Evolutionary conservation across 2,113 vertebrate species (phyloP), one percentile per base, ranked within the genome.

Genomic region (Neogale vison): DNA sequence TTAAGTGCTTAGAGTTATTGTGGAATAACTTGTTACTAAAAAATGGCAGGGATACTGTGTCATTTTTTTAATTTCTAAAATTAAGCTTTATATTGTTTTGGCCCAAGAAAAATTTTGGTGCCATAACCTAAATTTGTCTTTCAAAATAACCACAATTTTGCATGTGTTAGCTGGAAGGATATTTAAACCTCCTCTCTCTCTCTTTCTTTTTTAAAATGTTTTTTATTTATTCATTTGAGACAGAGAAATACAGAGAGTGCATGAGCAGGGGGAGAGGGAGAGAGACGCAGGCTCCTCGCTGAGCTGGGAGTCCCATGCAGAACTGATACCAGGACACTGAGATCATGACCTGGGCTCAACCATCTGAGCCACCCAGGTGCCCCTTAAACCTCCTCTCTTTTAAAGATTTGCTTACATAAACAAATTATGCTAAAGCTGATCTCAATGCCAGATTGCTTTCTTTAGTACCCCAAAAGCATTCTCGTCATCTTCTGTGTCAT

Each of bases 51-150:
- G 36, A 39, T 88, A 87, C 81, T 88, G 6, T 71, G 5, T 88
- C 18, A 82, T 69, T 95, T 93, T 93, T 52, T 92, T 7, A 72
- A 82, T 76, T 90, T 90, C 96, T 88, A 12, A 84, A 90, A 74
- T 65, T 88, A 96, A 97, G 36, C 39, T 88, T 96, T 97, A 36
- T 61, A 86, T 95, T 93, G 39, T 95, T 96, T 96, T 95, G 50
- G 39, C 76, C 63, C 65, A 71, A 74, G 50, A 76, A 76, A 93
- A 94, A 88, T 86, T 77, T 88, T 61, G 29, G 21, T 69, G 50
- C 36, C 11, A 2, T 90, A 84, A 96, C 69, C 31, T 93, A 93
- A 96, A 96, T 23, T 92, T 95, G 36, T 65, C 71, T 96, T 96
- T 77, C 47, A 96, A 85, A 97, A 96, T 95, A 94, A 65, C n/a